Evolutionary conservation across 2,888 invertebrate species (phyloP).

Genomic region (Pyrocoelia pectoralis): DNA sequence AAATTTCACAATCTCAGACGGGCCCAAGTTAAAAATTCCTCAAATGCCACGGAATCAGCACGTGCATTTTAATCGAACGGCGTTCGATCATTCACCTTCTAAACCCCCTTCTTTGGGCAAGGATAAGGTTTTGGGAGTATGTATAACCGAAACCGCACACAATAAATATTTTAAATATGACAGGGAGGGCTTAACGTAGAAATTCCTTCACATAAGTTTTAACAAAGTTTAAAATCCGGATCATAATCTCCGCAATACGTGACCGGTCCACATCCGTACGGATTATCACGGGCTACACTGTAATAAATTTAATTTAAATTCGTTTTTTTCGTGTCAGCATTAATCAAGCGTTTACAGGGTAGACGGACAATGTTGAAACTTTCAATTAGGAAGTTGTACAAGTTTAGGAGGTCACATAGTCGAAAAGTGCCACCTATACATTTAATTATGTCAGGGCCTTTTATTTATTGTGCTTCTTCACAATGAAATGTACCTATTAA

Average conservation of each 20-base stretch:
- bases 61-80: background rate
- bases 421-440: background rate
- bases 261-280: slow-evolving; percentile 28
- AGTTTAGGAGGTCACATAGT: background rate
- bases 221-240: slow-evolving; percentile 27
- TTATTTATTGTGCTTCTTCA: slow-evolving; percentile 16
- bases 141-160: background rate
- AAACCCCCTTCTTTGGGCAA: background rate
- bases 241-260: slow-evolving; percentile 27
- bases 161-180: background rate
- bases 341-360: slow-evolving; percentile 5
- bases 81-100: background rate
- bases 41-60: background rate
- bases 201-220: background rate
- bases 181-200: background rate
- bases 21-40: background rate
- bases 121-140: background rate
- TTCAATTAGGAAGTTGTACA: background rate
- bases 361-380: background rate
- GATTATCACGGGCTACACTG: slow-evolving; percentile 17
- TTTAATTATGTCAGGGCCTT: background rate
- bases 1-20: background rate
- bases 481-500: slow-evolving; percentile 5
- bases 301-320: slow-evolving; percentile 16
- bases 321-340: background rate